Evolutionary conservation across 2,888 invertebrate genomes (phyloP).

Genomic region (Trissonchulus latispiculum): DNA sequence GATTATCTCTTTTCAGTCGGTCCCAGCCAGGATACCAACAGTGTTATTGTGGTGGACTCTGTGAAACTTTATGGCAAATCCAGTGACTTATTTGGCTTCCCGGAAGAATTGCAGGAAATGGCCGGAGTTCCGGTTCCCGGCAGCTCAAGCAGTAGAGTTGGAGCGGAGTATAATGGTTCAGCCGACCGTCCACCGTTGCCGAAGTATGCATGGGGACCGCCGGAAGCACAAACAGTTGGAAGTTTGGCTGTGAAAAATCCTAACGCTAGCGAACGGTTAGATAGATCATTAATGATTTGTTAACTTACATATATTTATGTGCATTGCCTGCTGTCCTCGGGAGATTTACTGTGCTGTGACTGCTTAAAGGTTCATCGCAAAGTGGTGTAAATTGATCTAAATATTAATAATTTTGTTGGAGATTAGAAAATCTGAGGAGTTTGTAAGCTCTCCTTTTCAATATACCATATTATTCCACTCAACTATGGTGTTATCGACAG

Average conservation of each 20-base stretch:
- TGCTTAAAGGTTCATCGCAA: too few relatives aligned
- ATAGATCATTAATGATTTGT: too few relatives aligned
- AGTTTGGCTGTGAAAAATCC: neutral
- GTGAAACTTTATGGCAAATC: constrained; percentile 83
- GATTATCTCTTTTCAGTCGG: constrained; percentile 46
- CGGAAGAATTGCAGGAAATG: constrained; percentile 79
- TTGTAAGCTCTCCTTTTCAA: too few relatives aligned
- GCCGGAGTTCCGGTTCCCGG: neutral
- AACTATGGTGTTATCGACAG: too few relatives aligned
- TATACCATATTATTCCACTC: too few relatives aligned
- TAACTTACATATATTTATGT: too few relatives aligned
- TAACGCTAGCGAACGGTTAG: neutral
- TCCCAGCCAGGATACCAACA: constrained; percentile 54
- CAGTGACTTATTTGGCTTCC: constrained; percentile 92
- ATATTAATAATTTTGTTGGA: too few relatives aligned
- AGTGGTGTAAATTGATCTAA: too few relatives aligned
- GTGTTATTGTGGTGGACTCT: constrained; percentile 82
- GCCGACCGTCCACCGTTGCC: neutral
- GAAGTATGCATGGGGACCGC: constrained; percentile 12
- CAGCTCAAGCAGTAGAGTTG: too few relatives aligned
- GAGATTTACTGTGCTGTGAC: too few relatives aligned
- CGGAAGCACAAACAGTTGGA: neutral
- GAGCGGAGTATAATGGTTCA: neutral
- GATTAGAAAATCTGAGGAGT: too few relatives aligned
- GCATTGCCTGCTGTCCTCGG: too few relatives aligned